Evolutionary conservation across 2,113 vertebrate species (phyloP), one percentile per base, ranked within the genome.

Genomic region (Erythrolamprus reginae): DNA sequence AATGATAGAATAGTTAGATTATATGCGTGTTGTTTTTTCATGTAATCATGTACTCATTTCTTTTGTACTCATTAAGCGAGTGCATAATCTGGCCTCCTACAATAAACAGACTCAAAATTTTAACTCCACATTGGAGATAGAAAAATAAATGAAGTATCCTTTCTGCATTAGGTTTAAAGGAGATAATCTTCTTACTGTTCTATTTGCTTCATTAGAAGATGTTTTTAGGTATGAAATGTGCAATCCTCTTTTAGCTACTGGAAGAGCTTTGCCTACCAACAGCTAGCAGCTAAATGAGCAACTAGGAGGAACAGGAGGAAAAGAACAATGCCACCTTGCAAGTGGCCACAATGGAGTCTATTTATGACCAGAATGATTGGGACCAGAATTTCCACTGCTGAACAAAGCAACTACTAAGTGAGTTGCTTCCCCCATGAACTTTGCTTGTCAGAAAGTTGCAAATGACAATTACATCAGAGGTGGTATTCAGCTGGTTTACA

Each of bases 271-370:
- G 15, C 88, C 84, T 89, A 82, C n/a, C 23, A 33, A 82, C 52
- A 86, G 51, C 88, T 82, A 86, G 48, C 23, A 82, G 61, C 47
- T 92, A 92, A 86, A 89, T 89, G 84, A 89, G 84, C 61, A 87
- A 87, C 13, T 82, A 85, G 91, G 61, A 92, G 86, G n/a, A 92
- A 89, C 56, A 85, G 91, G 61, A 92, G 86, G n/a, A 92, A 89
- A 92, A 84, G 88, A 77, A 87, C 28, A n/a, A 28, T 86, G 61
- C 0, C 42, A 33, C 0, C 50, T 56, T 89, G 84, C 58, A 82
- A 86, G 45, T 89, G 23, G 84, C 42, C 86, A 88, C 77, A 83
- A 28, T 84, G 45, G 70, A 86, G 51, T 86, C 89, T 82, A 65
- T 2, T n/a, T 26, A n/a, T n/a, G 58, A 15, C 58, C 58, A 65